Percentiles rank a stretch among this genome's conserved stretches.
Evolutionary conservation across 2,888 invertebrate species (phyloP).

Genomic region (Eristalis intricaria): DNA sequence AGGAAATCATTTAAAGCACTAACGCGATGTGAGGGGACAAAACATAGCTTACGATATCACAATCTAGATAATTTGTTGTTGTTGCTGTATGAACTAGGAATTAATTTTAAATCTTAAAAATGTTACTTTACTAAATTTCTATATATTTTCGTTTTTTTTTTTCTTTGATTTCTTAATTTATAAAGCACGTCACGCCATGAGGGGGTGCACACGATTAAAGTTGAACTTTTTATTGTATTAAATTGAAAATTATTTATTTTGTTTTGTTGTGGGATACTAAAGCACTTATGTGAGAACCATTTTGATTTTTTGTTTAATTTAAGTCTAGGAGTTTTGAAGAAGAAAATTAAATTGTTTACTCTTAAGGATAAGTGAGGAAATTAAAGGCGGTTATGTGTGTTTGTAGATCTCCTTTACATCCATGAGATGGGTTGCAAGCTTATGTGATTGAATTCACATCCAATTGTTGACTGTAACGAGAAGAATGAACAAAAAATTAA

Average conservation of each 20-base stretch:
- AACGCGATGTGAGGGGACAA: slow-evolving; percentile 34
- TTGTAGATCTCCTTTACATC: slow-evolving; percentile 36
- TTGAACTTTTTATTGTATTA: not conserved
- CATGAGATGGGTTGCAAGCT: slow-evolving; percentile 9
- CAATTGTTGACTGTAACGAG: slow-evolving; percentile 40
- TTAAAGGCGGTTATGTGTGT: slow-evolving; percentile 25
- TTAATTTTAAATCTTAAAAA: slow-evolving; percentile 35
- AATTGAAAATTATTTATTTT: slow-evolving; percentile 52
- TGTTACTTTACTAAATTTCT: not conserved
- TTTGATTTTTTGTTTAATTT: slow-evolving; percentile 41
- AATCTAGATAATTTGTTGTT: slow-evolving; percentile 25
- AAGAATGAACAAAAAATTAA: not conserved
- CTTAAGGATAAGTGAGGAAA: slow-evolving; percentile 35
- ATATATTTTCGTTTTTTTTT: slow-evolving; percentile 16
- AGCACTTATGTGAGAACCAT: slow-evolving; percentile 73
- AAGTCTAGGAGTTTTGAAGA: slow-evolving; percentile 4
- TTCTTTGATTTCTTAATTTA: slow-evolving; percentile 45
- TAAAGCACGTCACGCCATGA: slow-evolving; percentile 52
- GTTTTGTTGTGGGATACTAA: slow-evolving; percentile 65
- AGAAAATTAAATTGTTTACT: slow-evolving; percentile 24
- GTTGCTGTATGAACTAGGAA: slow-evolving; percentile 38
- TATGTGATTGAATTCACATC: slow-evolving; percentile 18
- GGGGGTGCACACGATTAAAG: not conserved
- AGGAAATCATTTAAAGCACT: slow-evolving; percentile 57
- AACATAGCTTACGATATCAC: slow-evolving; percentile 59